Evolutionary conservation across 2,113 vertebrate species (phyloP).

Genomic region (Pomatostomus ruficeps): DNA sequence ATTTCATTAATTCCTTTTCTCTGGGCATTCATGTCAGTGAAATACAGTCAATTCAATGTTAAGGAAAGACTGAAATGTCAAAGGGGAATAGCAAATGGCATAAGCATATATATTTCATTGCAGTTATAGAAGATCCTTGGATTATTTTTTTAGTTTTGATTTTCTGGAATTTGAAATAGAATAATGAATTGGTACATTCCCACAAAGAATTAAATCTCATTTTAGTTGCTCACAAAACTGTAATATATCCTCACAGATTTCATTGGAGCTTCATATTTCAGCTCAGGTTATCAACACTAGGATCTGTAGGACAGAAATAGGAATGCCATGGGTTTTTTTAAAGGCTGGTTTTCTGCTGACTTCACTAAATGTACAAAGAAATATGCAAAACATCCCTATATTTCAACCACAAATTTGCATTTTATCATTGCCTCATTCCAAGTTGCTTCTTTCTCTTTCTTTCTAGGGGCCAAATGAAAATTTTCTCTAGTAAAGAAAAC

Average conservation of each 20-base stretch:
- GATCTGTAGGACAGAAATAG: background rate
- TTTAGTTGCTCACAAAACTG: background rate
- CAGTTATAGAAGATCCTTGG: background rate
- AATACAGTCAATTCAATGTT: background rate
- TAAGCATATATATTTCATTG: background rate
- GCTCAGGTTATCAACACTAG: background rate
- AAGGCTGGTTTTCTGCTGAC: background rate
- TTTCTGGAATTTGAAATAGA: background rate
- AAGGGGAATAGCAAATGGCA: background rate
- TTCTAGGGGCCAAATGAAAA: background rate
- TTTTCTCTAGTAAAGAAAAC: background rate
- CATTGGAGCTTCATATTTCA: background rate
- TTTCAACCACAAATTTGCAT: conserved; percentile 16
- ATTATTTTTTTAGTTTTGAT: background rate
- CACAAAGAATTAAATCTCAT: background rate
- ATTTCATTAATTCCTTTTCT: background rate
- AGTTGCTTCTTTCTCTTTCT: background rate
- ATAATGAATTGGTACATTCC: background rate
- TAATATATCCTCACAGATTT: background rate
- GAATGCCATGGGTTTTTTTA: background rate
- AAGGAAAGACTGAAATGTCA: background rate
- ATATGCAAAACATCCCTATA: background rate
- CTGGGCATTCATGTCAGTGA: background rate
- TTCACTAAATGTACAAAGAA: background rate
- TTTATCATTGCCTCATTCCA: background rate